Evolutionary conservation across 1,140 invertebrate genomes (phyloP).

Genomic region (Dolichoris vasculosae): DNA sequence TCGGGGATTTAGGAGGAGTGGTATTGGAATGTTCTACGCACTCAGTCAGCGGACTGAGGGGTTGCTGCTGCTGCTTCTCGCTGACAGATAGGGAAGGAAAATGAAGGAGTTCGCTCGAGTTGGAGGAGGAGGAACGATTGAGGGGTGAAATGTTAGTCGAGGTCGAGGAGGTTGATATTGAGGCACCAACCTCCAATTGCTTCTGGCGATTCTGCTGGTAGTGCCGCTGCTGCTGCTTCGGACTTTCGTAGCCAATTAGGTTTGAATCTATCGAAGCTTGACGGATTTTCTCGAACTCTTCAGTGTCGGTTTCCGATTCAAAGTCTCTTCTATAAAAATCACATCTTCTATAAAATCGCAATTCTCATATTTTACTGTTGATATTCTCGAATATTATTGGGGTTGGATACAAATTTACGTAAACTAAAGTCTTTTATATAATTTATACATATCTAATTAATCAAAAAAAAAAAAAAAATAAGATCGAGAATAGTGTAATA

Average conservation of each 20-base stretch:
- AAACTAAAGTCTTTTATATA: too few species aligned
- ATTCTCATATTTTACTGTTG: too few species aligned
- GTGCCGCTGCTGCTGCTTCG: conserved; percentile 48
- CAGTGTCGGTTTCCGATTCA: conserved; percentile 87
- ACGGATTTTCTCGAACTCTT: conserved; percentile 87
- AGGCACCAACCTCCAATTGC: conserved; percentile 74
- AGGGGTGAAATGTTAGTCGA: conserved; percentile 68
- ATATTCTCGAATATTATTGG: too few species aligned
- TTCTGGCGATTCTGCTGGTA: conserved; percentile 62
- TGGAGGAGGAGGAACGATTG: conserved; percentile 66
- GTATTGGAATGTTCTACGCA: conserved; percentile 62
- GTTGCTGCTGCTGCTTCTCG: conserved; percentile 64
- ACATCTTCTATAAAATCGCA: not conserved
- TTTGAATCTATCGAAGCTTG: conserved; percentile 77
- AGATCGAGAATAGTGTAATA: too few species aligned
- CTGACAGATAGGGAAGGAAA: conserved; percentile 64
- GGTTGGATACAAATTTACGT: too few species aligned
- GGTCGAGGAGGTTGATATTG: conserved; percentile 65
- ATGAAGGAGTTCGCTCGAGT: conserved; percentile 66
- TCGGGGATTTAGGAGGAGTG: conserved; percentile 59
- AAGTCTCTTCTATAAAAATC: conserved; percentile 76
- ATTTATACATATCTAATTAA: too few species aligned
- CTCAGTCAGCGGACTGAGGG: conserved; percentile 68
- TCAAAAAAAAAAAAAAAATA: too few species aligned
- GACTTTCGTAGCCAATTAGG: conserved; percentile 62